phyloP scores from a whole-genome alignment of 2,113 vertebrate species.

The Crotophaga sulcirostris region DNA sequence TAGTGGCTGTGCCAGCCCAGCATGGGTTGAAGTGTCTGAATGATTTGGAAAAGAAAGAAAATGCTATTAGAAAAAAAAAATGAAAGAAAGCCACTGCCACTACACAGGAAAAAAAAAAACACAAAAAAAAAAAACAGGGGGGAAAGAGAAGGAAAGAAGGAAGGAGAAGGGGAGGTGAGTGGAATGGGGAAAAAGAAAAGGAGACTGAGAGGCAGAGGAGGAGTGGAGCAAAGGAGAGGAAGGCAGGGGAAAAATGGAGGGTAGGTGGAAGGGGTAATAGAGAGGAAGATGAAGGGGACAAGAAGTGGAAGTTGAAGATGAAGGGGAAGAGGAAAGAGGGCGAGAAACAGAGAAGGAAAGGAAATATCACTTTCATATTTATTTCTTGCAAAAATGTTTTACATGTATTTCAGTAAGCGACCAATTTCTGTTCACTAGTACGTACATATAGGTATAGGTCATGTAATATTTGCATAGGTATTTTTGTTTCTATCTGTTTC shows the following conservation, averaged over 20 bases:
- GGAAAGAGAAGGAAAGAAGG: neutral
- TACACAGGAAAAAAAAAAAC: neutral
- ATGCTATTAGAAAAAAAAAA: neutral
- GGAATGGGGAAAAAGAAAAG: fast-evolving
- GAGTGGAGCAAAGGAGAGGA: neutral
- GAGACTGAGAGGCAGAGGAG: neutral
- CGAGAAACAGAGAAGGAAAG: neutral
- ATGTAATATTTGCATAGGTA: neutral
- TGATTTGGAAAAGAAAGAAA: slow-evolving; percentile 5
- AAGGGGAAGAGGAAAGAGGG: neutral
- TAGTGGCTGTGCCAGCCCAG: neutral
- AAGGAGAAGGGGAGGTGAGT: neutral
- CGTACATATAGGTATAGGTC: neutral
- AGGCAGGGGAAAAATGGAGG: neutral
- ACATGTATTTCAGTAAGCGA: slow-evolving; percentile 9
- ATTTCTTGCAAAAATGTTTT: neutral
- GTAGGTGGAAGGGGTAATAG: neutral
- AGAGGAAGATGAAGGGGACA: too few species aligned
- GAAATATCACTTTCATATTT: neutral
- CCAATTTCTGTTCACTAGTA: neutral
- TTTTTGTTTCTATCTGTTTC: neutral
- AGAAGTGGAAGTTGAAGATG: neutral
- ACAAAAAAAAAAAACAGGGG: neutral
- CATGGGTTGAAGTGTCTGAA: neutral
- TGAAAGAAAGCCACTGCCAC: neutral